A percentile compares a stretch with the other conserved stretches of the same genome.
phyloP scores from a whole-genome alignment of 2,888 invertebrate species.

The Hypsopygia costalis region DNA sequence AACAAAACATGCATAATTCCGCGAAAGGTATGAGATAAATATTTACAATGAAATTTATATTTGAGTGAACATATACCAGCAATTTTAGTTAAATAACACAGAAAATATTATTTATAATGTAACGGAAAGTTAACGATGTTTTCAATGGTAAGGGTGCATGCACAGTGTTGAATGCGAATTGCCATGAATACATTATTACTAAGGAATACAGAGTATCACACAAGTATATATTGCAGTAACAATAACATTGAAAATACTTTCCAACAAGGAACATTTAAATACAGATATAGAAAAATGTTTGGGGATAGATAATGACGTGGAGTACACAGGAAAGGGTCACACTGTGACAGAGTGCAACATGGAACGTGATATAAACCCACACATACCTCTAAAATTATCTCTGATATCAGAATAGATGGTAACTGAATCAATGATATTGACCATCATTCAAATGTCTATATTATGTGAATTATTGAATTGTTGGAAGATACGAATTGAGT shows the following conservation, averaged over 20 bases:
- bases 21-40: background rate
- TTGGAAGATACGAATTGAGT: conserved; percentile 39
- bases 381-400: conserved; percentile 37
- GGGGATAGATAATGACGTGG: conserved; percentile 7
- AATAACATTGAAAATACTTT: conserved; percentile 2
- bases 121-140: background rate
- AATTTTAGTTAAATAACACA: background rate
- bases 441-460: conserved; percentile 17
- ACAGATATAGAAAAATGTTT: conserved; percentile 16
- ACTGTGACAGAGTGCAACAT: conserved; percentile 33
- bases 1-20: background rate
- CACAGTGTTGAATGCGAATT: background rate
- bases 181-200: background rate
- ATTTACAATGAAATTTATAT: background rate
- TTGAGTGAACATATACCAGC: background rate
- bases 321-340: conserved; percentile 23
- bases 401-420: conserved; percentile 7
- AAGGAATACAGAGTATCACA: conserved; percentile 1
- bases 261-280: conserved; percentile 15
- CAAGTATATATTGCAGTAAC: background rate
- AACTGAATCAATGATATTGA: conserved; percentile 5
- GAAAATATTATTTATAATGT: background rate
- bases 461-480: conserved; percentile 23
- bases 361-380: conserved; percentile 27
- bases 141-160: conserved; percentile 5